These are phyloP conservation scores for Synanceia verrucosa DNA, from an alignment of 2,797 vertebrate genomes.

Conservation along the genomic window DNA sequence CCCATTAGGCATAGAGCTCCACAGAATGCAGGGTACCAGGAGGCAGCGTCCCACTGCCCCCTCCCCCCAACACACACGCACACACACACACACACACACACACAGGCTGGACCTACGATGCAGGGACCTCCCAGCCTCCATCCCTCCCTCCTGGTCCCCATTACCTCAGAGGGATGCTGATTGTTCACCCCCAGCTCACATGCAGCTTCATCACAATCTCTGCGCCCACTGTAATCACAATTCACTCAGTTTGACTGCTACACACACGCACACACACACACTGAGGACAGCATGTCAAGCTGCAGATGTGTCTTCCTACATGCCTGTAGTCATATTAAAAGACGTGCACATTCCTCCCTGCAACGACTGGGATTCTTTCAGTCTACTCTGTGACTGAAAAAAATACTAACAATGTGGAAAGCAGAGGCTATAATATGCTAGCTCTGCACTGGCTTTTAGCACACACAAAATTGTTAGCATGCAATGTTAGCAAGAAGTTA, in stretches of 20 bases:
- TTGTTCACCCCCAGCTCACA: conserved; percentile 67
- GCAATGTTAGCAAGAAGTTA: conserved; percentile 39
- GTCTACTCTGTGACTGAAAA: conserved; percentile 28
- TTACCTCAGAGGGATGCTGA: conserved; percentile 68
- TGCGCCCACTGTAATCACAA: conserved; percentile 54
- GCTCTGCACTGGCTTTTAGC: not conserved
- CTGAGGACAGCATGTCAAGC: not conserved
- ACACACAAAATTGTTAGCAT: not conserved
- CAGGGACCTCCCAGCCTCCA: conserved; percentile 11
- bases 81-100: not conserved
- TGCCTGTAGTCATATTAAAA: conserved; percentile 21
- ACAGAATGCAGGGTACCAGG: conserved; percentile 51
- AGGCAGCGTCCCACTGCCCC: conserved; percentile 50
- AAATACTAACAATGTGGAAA: conserved; percentile 30
- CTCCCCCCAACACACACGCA: not conserved
- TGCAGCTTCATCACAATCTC: conserved; percentile 61
- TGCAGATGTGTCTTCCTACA: conserved; percentile 11
- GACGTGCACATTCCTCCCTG: not conserved
- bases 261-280: conserved; percentile 6
- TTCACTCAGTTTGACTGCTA: conserved; percentile 40
- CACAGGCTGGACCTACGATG: conserved; percentile 46
- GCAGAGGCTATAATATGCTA: conserved; percentile 11
- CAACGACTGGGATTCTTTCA: not conserved
- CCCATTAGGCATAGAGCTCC: conserved; percentile 74
- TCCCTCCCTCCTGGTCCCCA: conserved; percentile 38